Evolutionary conservation across 2,113 vertebrate genomes (phyloP).

Genomic region (Hydropotes inermis): DNA sequence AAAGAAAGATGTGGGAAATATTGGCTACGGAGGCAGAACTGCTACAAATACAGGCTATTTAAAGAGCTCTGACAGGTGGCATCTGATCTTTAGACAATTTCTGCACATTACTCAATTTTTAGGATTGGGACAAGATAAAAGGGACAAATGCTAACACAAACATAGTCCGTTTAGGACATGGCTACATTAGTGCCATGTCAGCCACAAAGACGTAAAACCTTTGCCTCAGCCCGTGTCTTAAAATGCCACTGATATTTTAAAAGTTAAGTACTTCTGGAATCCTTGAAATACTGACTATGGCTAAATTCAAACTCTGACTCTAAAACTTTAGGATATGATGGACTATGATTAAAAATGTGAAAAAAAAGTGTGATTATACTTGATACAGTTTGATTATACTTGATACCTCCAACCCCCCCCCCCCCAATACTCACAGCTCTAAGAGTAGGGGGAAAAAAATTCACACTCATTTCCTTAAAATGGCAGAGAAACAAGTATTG

Average conservation of each 20-base stretch:
- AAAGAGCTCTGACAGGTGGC: background rate
- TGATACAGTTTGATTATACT: background rate
- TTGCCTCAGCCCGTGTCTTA: background rate
- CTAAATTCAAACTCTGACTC: background rate
- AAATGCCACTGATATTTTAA: background rate
- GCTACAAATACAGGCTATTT: background rate
- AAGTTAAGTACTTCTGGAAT: background rate
- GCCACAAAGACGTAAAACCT: background rate
- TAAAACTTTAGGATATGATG: background rate
- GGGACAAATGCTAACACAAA: background rate
- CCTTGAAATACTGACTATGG: background rate
- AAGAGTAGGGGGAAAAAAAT: background rate
- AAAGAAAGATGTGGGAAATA: background rate
- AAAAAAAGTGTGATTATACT: background rate
- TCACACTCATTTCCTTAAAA: background rate
- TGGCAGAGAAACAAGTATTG: background rate
- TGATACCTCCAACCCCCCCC: background rate
- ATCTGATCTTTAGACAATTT: conserved; percentile 33
- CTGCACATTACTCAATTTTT: conserved; percentile 46
- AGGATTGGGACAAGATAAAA: conserved; percentile 15
- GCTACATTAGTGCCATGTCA: background rate
- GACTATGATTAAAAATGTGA: background rate
- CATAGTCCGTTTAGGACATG: background rate
- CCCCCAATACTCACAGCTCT: background rate
- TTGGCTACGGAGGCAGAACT: background rate